These are phyloP conservation scores for Stictonetta naevosa DNA, from an alignment of 2,113 vertebrate species.

Conservation along the genomic window DNA sequence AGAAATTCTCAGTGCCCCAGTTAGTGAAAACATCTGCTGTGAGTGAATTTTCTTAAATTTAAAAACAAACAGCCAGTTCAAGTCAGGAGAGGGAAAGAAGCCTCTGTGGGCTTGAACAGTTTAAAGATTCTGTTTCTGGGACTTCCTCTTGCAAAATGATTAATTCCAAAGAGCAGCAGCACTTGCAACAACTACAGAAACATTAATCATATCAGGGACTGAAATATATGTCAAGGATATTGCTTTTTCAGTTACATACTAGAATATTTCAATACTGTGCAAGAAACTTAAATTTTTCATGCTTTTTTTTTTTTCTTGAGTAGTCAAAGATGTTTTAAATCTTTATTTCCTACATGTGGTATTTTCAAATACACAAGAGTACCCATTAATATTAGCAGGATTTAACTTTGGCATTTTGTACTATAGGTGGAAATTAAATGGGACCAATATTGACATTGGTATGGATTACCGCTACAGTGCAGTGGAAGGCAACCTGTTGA, in stretches of 20 bases:
- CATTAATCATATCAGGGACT: slow-evolving; percentile 24
- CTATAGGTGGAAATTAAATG: slow-evolving; percentile 94
- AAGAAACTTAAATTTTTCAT: not conserved
- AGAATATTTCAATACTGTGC: not conserved
- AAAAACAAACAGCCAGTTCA: not conserved
- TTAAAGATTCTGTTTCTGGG: not conserved
- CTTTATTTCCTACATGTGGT: not conserved
- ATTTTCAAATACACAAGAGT: not conserved
- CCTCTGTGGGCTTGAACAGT: not conserved
- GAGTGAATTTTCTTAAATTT: not conserved
- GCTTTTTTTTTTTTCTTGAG: not conserved
- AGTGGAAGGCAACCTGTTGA: slow-evolving; percentile 91
- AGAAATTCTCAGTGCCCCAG: not conserved
- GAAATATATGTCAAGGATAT: not conserved
- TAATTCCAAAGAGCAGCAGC: slow-evolving; percentile 13
- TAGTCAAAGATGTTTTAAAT: not conserved
- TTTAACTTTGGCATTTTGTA: slow-evolving; percentile 65
- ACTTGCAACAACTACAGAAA: not conserved
- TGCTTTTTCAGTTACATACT: not conserved
- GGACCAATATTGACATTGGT: slow-evolving; percentile 84
- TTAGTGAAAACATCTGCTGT: not conserved
- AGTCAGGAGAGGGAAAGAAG: accelerated
- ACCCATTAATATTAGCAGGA: not conserved
- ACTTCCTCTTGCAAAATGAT: slow-evolving; percentile 1
- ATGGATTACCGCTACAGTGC: slow-evolving; percentile 90